phyloP scores from a whole-genome alignment of 2,888 invertebrate species.

The Melitaea athalia region DNA sequence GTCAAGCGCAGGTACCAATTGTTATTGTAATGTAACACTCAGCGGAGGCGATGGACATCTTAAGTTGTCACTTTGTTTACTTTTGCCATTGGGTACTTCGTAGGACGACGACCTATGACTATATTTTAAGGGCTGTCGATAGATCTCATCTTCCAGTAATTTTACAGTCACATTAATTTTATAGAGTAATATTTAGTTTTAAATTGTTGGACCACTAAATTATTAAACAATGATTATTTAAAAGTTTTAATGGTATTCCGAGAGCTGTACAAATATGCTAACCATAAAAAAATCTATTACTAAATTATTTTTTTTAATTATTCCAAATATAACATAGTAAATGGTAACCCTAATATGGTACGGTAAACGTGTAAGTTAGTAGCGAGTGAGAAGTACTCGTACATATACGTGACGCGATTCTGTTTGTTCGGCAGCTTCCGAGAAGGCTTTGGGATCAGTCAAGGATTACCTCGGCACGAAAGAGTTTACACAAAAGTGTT shows the following conservation, averaged over 20 bases:
- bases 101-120: conserved; percentile 68
- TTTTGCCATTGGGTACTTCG: conserved; percentile 68
- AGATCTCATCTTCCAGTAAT: not conserved
- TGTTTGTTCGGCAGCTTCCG: conserved; percentile 74
- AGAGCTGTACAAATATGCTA: no score
- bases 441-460: conserved; percentile 53
- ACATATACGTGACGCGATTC: conserved; percentile 65
- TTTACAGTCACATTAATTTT: not conserved
- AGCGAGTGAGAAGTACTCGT: conserved; percentile 62
- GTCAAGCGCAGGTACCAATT: conserved; percentile 46
- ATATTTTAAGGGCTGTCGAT: conserved; percentile 55
- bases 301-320: not conserved
- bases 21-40: conserved; percentile 76
- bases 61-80: conserved; percentile 77
- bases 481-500: conserved; percentile 24
- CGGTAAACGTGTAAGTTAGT: conserved; percentile 77
- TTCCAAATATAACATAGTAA: not conserved
- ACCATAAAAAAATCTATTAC: not conserved
- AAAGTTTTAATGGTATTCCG: no score
- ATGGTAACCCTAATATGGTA: conserved; percentile 62
- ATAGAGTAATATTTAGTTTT: no score
- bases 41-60: conserved; percentile 66
- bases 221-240: no score
- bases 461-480: conserved; percentile 41
- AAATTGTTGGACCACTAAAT: no score